Conservation (phyloP, 2,113 vertebrate genomes). For the Solenodon paradoxus region DNA sequence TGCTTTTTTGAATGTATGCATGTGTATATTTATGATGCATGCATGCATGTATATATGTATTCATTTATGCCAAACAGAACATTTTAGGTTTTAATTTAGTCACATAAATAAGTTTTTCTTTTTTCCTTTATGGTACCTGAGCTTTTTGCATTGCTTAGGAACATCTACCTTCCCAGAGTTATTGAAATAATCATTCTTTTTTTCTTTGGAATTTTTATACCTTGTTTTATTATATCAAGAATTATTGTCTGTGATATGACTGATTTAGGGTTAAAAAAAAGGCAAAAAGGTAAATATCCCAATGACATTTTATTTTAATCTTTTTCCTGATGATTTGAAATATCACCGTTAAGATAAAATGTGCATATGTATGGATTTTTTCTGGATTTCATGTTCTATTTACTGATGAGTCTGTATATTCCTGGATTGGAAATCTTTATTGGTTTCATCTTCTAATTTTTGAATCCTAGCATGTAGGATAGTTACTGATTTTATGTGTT, state of each 20-base stretch:
- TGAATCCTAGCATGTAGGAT: not conserved
- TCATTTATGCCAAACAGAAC: not conserved
- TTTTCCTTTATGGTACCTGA: not conserved
- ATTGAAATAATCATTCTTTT: not conserved
- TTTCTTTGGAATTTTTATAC: not conserved
- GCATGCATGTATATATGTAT: too few species aligned
- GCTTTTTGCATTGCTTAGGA: not conserved
- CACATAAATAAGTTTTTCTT: not conserved
- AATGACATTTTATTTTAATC: not conserved
- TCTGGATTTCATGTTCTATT: not conserved
- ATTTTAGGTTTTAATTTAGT: not conserved
- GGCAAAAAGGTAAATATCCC: not conserved
- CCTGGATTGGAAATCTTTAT: not conserved
- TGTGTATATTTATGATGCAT: too few species aligned
- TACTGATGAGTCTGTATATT: not conserved
- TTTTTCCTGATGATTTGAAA: not conserved
- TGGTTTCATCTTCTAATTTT: conserved; percentile 14
- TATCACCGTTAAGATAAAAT: not conserved
- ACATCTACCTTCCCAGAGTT: not conserved
- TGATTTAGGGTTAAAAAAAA: not conserved
- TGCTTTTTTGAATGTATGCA: too few species aligned
- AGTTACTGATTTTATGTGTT: conserved; percentile 34
- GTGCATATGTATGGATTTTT: not conserved
- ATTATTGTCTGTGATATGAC: not conserved
- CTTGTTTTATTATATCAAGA: not conserved